Conservation (phyloP, 2,113 vertebrate species). For the Nasalis larvatus region DNA sequence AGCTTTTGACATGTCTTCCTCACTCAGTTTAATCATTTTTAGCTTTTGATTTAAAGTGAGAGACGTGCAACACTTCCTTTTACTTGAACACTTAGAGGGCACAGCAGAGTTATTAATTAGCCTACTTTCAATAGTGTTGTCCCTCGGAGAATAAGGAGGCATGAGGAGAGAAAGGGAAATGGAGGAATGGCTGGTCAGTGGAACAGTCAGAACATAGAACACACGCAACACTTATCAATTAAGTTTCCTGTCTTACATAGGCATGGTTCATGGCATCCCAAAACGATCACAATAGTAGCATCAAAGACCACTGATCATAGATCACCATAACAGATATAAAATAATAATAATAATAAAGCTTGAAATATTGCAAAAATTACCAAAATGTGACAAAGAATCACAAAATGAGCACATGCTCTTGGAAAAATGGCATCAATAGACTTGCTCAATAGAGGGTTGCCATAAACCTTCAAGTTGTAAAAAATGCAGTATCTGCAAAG, state of each 20-base stretch:
- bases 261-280: neutral
- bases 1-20: neutral
- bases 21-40: neutral
- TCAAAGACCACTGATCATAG: no score
- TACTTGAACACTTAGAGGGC: neutral
- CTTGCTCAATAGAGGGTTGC: neutral
- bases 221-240: neutral
- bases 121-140: neutral
- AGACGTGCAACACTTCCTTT: neutral
- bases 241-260: neutral
- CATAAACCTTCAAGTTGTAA: neutral
- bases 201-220: neutral
- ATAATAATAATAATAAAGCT: neutral
- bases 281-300: neutral
- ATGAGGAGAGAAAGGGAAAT: neutral
- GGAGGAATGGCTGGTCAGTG: neutral
- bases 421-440: neutral
- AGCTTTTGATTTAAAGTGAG: neutral
- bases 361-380: neutral
- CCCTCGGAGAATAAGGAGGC: neutral
- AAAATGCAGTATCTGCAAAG: neutral
- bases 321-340: no score
- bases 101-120: neutral
- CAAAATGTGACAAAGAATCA: neutral
- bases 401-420: neutral